Percentiles rank a stretch among this genome's conserved stretches.
Conservation (phyloP, 2,888 invertebrate genomes). For the Conchocele bisecta region DNA sequence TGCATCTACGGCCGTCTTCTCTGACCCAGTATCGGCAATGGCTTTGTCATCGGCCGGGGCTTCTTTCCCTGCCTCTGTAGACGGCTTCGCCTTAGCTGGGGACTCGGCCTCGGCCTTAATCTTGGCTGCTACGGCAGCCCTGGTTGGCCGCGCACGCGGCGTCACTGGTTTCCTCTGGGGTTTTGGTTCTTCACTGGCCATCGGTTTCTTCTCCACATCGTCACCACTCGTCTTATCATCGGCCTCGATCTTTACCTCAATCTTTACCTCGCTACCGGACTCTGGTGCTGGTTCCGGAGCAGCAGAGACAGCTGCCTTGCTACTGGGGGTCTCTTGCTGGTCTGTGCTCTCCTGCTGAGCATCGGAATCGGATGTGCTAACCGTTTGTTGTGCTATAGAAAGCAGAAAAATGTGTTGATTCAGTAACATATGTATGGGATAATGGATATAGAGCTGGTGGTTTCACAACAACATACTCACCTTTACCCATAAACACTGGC, state of each 20-base stretch:
- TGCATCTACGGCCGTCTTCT: constrained; percentile 32
- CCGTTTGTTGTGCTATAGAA: constrained; percentile 57
- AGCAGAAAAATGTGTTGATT: constrained; percentile 60
- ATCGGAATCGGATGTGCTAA: background rate
- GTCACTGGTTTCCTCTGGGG: constrained; percentile 8
- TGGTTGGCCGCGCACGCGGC: background rate
- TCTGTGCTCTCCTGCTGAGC: no score
- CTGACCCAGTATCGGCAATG: constrained; percentile 22
- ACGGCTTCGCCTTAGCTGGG: constrained; percentile 11
- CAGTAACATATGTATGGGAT: constrained; percentile 30
- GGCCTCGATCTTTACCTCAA: background rate
- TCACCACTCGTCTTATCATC: background rate
- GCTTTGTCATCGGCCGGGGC: background rate
- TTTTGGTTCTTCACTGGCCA: constrained; percentile 3
- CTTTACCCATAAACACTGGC: no score
- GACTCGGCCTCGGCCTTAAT: constrained; percentile 11
- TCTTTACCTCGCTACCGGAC: background rate
- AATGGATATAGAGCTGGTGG: background rate
- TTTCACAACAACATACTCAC: constrained; percentile 18
- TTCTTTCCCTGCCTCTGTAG: constrained; percentile 19
- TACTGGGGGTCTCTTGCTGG: background rate
- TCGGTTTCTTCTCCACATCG: constrained; percentile 7
- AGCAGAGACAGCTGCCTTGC: background rate
- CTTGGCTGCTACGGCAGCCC: constrained; percentile 11
- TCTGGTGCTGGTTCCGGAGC: no score